A percentile compares a stretch with the other conserved stretches of the same genome.
These are phyloP conservation scores for Oxyscelio sp. DNA, from an alignment of 2,888 invertebrate species.

Conservation along the genomic window DNA sequence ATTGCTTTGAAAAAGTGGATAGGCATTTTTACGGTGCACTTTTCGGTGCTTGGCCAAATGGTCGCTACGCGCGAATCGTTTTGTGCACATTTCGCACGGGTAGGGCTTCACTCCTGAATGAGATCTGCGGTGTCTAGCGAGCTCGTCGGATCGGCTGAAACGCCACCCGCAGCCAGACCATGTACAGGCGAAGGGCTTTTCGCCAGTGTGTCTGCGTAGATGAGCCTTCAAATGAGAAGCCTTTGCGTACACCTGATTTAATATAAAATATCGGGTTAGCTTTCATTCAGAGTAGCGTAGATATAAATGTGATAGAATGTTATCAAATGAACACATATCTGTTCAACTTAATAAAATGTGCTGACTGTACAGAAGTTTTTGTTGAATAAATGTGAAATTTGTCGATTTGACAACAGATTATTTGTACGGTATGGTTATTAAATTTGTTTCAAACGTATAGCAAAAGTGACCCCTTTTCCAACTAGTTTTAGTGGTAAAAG, in stretches of 20 bases:
- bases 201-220: conserved; percentile 94
- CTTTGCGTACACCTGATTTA: conserved; percentile 95
- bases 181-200: conserved; percentile 93
- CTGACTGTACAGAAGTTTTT: too few species aligned
- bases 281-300: too few species aligned
- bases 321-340: too few species aligned
- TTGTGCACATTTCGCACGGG: conserved; percentile 95
- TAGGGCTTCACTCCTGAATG: conserved; percentile 98
- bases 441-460: too few species aligned
- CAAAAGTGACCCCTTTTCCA: too few species aligned
- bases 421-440: too few species aligned
- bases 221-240: conserved; percentile 97
- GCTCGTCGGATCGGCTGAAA: conserved; percentile 97
- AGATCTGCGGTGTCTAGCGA: conserved; percentile 97
- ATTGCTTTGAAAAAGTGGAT: conserved; percentile 82
- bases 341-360: too few species aligned
- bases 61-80: conserved; percentile 97
- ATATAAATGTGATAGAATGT: too few species aligned
- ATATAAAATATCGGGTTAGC: too few species aligned
- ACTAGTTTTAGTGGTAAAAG: too few species aligned
- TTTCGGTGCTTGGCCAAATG: conserved; percentile 97
- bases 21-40: conserved; percentile 92
- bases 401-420: too few species aligned
- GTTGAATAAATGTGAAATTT: too few species aligned
- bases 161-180: conserved; percentile 96